Evolutionary conservation across 2,888 invertebrate species (phyloP).

Genomic region (Hydropsyche betteni): DNA sequence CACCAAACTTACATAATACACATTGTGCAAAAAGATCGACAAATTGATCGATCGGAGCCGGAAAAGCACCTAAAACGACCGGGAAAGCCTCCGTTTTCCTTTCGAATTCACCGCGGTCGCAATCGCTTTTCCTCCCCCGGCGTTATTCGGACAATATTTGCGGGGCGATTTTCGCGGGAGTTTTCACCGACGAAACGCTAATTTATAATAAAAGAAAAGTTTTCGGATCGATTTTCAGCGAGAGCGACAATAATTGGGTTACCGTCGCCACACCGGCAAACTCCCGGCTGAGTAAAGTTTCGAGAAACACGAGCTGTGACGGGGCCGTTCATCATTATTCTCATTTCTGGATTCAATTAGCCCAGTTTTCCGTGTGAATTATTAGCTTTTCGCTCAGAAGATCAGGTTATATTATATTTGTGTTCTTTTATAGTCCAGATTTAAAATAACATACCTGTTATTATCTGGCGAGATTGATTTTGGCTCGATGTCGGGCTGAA

Average conservation of each 20-base stretch:
- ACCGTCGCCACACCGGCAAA: background rate
- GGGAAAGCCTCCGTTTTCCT: background rate
- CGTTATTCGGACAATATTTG: background rate
- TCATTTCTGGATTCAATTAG: slow-evolving; percentile 28
- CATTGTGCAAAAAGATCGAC: no score
- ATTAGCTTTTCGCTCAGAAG: slow-evolving; percentile 7
- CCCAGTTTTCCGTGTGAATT: slow-evolving; percentile 23
- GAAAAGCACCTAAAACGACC: no score
- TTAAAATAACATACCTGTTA: no score
- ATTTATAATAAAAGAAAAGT: slow-evolving; percentile 15
- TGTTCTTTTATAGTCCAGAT: no score
- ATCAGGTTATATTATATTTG: no score
- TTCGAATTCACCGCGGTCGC: background rate
- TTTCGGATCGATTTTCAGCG: slow-evolving; percentile 13
- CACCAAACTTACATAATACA: no score
- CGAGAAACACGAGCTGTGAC: slow-evolving; percentile 7
- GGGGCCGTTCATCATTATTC: slow-evolving; percentile 28
- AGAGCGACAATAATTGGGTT: slow-evolving; percentile 17
- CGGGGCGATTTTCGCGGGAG: background rate
- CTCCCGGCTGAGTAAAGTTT: slow-evolving; percentile 4
- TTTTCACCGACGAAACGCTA: background rate
- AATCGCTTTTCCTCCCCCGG: background rate
- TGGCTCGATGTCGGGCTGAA: no score
- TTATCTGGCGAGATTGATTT: no score
- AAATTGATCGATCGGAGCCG: no score